Evolutionary conservation across 2,888 invertebrate species (phyloP).

Genomic region (Torymus texanus): DNA sequence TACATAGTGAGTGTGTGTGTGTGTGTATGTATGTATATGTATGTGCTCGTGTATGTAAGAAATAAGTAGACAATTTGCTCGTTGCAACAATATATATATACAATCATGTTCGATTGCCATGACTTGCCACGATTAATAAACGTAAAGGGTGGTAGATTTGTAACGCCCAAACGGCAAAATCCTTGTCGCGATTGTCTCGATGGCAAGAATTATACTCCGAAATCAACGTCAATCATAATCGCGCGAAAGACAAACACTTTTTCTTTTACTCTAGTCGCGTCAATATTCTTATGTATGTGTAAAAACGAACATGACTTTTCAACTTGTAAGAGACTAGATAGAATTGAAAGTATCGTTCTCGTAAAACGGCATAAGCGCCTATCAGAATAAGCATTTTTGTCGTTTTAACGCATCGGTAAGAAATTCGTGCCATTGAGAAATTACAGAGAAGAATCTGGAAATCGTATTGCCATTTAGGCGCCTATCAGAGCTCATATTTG

Average conservation of each 20-base stretch:
- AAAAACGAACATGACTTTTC: no score
- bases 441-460: neutral
- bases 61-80: constrained; percentile 33
- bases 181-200: neutral
- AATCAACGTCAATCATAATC: no score
- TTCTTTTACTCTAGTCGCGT: no score
- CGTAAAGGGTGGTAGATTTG: constrained; percentile 10
- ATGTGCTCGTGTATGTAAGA: no score
- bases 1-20: constrained; percentile 13
- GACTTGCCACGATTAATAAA: constrained; percentile 17
- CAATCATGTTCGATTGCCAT: constrained; percentile 29
- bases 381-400: no score
- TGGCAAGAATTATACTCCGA: neutral
- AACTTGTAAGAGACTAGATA: no score
- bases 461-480: neutral
- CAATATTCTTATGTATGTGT: no score
- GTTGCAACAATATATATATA: constrained; percentile 15
- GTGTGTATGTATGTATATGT: no score
- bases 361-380: no score
- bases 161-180: constrained; percentile 2
- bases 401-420: neutral
- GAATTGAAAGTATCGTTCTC: no score
- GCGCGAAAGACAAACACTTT: no score
- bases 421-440: neutral
- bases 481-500: neutral